Evolutionary conservation across 2,888 invertebrate species (phyloP), one percentile per base, ranked within the genome.

Genomic region (Polydrusus pterygomalis): DNA sequence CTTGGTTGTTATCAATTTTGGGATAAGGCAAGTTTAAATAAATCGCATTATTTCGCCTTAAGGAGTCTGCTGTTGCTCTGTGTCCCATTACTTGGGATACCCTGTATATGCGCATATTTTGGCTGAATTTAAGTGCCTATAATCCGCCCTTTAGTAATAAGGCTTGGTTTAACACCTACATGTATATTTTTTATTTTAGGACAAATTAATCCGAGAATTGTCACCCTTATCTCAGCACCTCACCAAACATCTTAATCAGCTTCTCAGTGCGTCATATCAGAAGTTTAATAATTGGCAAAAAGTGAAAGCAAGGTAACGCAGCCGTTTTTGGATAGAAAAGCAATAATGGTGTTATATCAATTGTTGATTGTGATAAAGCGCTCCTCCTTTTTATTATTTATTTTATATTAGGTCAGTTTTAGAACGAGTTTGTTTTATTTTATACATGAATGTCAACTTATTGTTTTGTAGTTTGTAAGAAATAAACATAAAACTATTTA

Each of bases 281-380:
- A 97, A 97, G 85, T 97, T 94, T 89, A 94, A 91, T 54, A 89
- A 93, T 63, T 97, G 97, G 97, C 96, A 96, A 69, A 87, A 88
- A 80, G 81, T 88, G 38, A 87, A 87, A 79, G 83, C 84, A 70
- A 84, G 87, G 81, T 87, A 86, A 74, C 25, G 25, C 11, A 34
- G 25, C 13, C 17, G 6, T 38, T 6, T 11, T 38, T 15, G 0
- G 11, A 38, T 11, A 60, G 38, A n/a, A 30, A 38, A 64, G 64
- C 64, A 64, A 64, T 64, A 64, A 64, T 30, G 40, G 15, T 25
- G 43, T 2, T 45, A 45, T 43, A 45, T 43, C 30, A 45, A 9
- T 45, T 47, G 20, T 43, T 1, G 43, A 18, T n/a, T 63, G 63
- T 63, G 63, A 63, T 63, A 63, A 40, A 62, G 25, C 7, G 20